Evolutionary conservation across 2,113 vertebrate species (phyloP).

Genomic region (Oxyruncus cristatus): DNA sequence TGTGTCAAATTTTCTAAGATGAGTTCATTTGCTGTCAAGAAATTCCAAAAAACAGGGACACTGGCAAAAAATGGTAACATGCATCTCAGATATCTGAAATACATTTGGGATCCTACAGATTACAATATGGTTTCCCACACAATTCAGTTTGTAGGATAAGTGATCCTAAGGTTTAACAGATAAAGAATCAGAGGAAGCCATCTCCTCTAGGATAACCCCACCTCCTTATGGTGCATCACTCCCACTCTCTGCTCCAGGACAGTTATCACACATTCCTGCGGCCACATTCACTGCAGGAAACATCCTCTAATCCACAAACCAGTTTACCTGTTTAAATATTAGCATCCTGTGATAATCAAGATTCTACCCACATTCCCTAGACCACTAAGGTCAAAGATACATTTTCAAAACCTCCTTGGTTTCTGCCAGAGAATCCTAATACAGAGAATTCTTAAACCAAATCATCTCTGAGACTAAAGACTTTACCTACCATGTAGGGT

Average conservation of each 20-base stretch:
- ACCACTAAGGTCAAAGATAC: background rate
- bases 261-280: background rate
- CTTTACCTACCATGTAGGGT: background rate
- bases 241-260: background rate
- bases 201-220: background rate
- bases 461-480: background rate
- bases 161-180: background rate
- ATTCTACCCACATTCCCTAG: background rate
- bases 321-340: background rate
- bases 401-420: background rate
- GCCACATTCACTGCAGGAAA: background rate
- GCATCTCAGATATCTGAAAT: background rate
- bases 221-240: background rate
- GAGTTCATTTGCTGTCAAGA: background rate
- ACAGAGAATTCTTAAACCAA: background rate
- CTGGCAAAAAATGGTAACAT: background rate
- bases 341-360: background rate
- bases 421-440: background rate
- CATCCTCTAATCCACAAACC: background rate
- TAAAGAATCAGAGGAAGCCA: background rate
- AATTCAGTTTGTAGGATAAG: background rate
- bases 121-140: background rate
- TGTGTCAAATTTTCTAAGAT: background rate
- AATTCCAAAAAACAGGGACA: background rate
- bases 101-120: background rate